phyloP scores from a whole-genome alignment of 2,888 invertebrate genomes.

The Drosophila mimetica region DNA sequence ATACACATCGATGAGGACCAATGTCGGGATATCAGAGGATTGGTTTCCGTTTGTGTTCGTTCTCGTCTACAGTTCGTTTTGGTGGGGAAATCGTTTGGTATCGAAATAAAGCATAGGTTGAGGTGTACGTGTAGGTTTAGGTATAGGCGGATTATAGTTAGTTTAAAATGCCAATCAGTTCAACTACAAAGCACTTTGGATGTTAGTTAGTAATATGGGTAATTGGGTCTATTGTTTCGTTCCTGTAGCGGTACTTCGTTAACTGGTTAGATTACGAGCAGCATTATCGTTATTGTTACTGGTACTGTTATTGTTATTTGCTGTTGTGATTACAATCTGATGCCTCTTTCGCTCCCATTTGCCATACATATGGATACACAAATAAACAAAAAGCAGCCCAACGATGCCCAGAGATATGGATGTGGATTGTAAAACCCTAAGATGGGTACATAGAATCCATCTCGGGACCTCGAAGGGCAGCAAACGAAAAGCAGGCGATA shows the following conservation, averaged over 20 bases:
- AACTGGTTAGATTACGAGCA: constrained; percentile 32
- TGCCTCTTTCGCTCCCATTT: constrained; percentile 84
- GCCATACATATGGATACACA: constrained; percentile 80
- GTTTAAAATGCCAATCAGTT: constrained; percentile 64
- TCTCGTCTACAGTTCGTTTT: not conserved
- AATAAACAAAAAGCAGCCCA: constrained; percentile 43
- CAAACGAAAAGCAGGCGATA: constrained; percentile 47
- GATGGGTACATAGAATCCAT: not conserved
- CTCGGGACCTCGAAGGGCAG: constrained; percentile 8
- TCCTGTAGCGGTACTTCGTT: constrained; percentile 29
- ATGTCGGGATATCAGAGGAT: not conserved
- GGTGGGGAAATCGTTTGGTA: constrained; percentile 1
- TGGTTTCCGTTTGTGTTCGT: constrained; percentile 1
- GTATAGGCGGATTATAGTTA: constrained; percentile 19
- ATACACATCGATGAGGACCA: constrained; percentile 7
- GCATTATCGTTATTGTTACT: constrained; percentile 40
- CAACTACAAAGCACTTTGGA: constrained; percentile 67
- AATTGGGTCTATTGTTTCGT: constrained; percentile 40
- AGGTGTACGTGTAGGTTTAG: constrained; percentile 6
- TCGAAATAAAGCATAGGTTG: constrained; percentile 13
- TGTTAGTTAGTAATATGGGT: constrained; percentile 39
- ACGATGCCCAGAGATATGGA: constrained; percentile 7
- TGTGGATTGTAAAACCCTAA: not conserved
- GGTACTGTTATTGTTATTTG: constrained; percentile 66
- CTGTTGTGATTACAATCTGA: constrained; percentile 78